Base-by-base conservation (phyloP, 2,888 invertebrate genomes). In the Megastigmus dorsalis region DNA sequence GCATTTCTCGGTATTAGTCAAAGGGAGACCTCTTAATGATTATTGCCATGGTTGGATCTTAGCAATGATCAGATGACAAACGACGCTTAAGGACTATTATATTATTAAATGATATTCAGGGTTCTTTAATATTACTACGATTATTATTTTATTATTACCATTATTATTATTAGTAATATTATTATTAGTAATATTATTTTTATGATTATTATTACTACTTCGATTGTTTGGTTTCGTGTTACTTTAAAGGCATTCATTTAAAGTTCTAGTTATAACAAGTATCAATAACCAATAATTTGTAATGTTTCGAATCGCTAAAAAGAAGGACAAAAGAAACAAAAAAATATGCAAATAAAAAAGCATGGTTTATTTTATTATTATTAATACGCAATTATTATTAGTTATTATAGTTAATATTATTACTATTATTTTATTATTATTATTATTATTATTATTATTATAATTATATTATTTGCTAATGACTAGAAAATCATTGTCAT, bases 401-500 rank as follows among this genome's bases (percentile, higher is more conserved):
- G n/a, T 50, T 63, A 81, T 80, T 80, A 79, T 74, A 69, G n/a
- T 33, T 45, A 81, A 80, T 80, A 79, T 81, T 72, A 66, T 72
- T 72, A 68, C 66, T 66, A 72, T 57, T 63, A 70, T 55, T 43
- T 63, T 62, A 43, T 63, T 66, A 54, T 50, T 71, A 57, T 48
- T 75, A 66, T 68, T 74, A 68, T 50, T 36, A 4, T 60, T 79
- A 65, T 63, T 75, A 73, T 77, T 75, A 76, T 76, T 80, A 76
- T 76, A 79, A 77, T 71, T 70, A 59, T 75, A 71, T 69, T 76
- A 77, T 81, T 83, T 81, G 79, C 78, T 82, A 82, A 82, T 83
- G 81, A 83, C 82, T 81, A 82, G 80, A 84, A 82, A 83, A 80
- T 82, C 82, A 83, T 84, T 84, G 85, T 86, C 84, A 84, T 81